Conservation (phyloP, 2,113 vertebrate genomes). For the Seriola aureovittata region DNA sequence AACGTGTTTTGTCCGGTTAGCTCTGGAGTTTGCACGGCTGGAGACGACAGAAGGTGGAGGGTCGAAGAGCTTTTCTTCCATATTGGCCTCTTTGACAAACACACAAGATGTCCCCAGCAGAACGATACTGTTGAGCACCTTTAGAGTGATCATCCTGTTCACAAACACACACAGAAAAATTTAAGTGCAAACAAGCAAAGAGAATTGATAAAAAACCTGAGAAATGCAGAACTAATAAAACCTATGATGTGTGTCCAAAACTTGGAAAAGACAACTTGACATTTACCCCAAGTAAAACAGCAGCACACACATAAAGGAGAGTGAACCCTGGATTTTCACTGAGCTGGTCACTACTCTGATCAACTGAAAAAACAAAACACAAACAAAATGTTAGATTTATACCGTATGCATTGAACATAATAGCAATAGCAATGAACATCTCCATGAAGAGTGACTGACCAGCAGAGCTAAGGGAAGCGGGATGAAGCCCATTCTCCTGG, state of each 20-base stretch:
- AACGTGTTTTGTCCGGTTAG: constrained; percentile 85
- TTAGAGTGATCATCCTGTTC: constrained; percentile 93
- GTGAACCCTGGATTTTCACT: constrained; percentile 95
- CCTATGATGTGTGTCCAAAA: background rate
- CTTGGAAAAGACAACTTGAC: background rate
- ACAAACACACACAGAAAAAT: constrained; percentile 32
- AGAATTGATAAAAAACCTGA: background rate
- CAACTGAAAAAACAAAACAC: constrained; percentile 83
- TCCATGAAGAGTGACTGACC: constrained; percentile 84
- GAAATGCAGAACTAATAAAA: background rate
- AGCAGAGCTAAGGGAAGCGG: constrained; percentile 96
- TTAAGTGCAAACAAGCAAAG: background rate
- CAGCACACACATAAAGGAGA: constrained; percentile 93
- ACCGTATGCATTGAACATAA: background rate
- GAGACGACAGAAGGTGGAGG: constrained; percentile 85
- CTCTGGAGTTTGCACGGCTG: constrained; percentile 87
- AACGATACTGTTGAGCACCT: constrained; percentile 97
- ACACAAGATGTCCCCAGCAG: constrained; percentile 94
- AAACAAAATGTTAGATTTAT: background rate
- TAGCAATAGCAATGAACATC: background rate
- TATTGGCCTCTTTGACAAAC: constrained; percentile 97
- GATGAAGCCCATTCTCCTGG: constrained; percentile 98
- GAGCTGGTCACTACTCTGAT: constrained; percentile 97
- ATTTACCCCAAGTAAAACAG: constrained; percentile 98
- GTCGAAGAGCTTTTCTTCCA: constrained; percentile 96